Evolutionary conservation across 2,888 invertebrate species (phyloP).

Genomic region (Hemistola chrysoprasaria): DNA sequence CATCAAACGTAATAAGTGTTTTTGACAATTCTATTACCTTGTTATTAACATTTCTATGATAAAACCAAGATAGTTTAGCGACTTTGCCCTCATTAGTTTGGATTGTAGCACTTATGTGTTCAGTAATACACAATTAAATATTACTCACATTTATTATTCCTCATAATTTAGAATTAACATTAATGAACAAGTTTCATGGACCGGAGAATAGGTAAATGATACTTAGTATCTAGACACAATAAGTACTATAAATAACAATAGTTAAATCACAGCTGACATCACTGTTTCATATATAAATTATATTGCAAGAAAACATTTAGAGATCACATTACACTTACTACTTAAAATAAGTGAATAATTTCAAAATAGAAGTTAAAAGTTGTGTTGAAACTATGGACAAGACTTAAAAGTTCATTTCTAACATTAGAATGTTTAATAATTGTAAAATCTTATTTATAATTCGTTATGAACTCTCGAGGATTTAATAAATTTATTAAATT

Average conservation of each 20-base stretch:
- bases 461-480: too few relatives aligned
- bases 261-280: constrained; percentile 28
- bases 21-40: too few relatives aligned
- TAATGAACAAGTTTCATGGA: constrained; percentile 25
- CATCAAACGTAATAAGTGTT: too few relatives aligned
- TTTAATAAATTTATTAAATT: too few relatives aligned
- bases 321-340: constrained; percentile 4
- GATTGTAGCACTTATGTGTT: neutral
- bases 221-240: constrained; percentile 32
- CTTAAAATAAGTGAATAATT: neutral
- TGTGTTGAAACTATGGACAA: too few relatives aligned
- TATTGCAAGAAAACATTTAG: constrained; percentile 11
- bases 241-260: constrained; percentile 25
- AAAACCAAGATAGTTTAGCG: too few relatives aligned
- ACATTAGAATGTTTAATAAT: too few relatives aligned
- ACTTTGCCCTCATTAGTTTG: too few relatives aligned
- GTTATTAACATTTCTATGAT: too few relatives aligned
- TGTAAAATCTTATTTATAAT: too few relatives aligned
- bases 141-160: constrained; percentile 23
- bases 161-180: constrained; percentile 17
- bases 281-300: constrained; percentile 12
- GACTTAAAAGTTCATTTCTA: too few relatives aligned
- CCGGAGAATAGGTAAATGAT: constrained; percentile 30
- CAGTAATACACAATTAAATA: constrained; percentile 6
- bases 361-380: too few relatives aligned